Conservation (phyloP, 2,113 vertebrate species). For the Calcarius ornatus region DNA sequence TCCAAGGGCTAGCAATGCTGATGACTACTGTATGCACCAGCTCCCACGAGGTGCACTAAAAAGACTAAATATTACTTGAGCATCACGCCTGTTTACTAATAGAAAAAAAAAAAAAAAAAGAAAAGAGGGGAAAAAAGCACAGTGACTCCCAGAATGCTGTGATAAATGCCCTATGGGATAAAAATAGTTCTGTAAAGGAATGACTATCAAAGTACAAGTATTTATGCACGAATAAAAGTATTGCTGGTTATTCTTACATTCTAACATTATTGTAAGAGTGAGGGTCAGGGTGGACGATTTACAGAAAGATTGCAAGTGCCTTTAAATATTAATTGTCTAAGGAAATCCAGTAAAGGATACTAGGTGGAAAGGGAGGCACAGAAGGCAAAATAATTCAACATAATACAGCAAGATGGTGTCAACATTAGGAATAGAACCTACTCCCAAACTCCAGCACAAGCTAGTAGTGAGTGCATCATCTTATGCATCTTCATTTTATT, state of each 20-base stretch:
- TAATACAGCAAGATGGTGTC: neutral
- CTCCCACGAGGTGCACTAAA: neutral
- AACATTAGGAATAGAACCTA: neutral
- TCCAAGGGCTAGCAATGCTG: neutral
- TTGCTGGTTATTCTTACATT: neutral
- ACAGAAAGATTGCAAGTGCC: neutral
- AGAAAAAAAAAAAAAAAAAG: no score
- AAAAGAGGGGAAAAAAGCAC: fast-evolving
- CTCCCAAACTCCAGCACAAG: neutral
- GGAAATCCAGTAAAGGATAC: neutral
- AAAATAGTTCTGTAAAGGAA: neutral
- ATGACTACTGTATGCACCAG: neutral
- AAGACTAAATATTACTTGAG: neutral
- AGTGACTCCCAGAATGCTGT: neutral
- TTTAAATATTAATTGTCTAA: neutral
- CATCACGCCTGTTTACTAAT: neutral
- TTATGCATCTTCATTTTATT: neutral
- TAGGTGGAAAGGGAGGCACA: neutral
- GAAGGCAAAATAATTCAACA: neutral
- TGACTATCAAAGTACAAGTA: neutral
- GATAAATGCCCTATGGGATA: neutral
- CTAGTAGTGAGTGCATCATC: neutral
- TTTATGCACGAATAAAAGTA: neutral
- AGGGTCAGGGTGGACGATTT: neutral
- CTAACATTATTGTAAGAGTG: neutral